Percentiles rank a stretch among this genome's conserved stretches.
phyloP scores from a whole-genome alignment of 2,797 vertebrate genomes.

The Muraenolepis orangiensis region DNA sequence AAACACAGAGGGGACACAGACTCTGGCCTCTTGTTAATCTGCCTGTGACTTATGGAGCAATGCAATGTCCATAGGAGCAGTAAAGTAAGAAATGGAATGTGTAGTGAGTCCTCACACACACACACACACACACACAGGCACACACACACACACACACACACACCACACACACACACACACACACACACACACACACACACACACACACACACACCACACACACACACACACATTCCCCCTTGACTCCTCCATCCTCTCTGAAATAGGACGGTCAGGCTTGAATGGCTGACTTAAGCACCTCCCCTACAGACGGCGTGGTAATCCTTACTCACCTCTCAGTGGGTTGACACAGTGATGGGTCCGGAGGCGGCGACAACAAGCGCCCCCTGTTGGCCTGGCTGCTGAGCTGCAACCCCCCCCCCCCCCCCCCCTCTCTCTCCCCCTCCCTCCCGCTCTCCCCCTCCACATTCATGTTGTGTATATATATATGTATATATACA shows the following conservation, averaged over 20 bases:
- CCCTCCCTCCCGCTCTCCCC: neutral
- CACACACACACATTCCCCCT: slow-evolving; percentile 17
- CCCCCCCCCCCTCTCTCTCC: too few species aligned
- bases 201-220: too few species aligned
- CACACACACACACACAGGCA: neutral
- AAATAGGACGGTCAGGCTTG: slow-evolving; percentile 58
- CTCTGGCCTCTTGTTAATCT: slow-evolving; percentile 40
- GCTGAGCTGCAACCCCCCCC: neutral
- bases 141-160: neutral
- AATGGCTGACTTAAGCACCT: slow-evolving; percentile 58
- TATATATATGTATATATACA: too few species aligned
- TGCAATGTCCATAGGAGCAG: slow-evolving; percentile 41
- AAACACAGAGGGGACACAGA: slow-evolving; percentile 15
- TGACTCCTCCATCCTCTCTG: slow-evolving; percentile 33
- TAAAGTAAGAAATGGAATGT: slow-evolving; percentile 59
- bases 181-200: neutral
- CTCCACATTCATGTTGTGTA: slow-evolving; percentile 9
- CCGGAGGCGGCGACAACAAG: slow-evolving; percentile 23
- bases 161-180: slow-evolving; percentile 18
- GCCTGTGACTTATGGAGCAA: slow-evolving; percentile 41
- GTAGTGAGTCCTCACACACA: slow-evolving; percentile 5
- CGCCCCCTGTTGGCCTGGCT: slow-evolving; percentile 20
- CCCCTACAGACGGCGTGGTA: slow-evolving; percentile 36
- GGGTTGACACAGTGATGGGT: slow-evolving; percentile 13
- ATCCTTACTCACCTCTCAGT: slow-evolving; percentile 21